Conservation (phyloP, 2,113 vertebrate species). For the Microcebus lehilahytsara region DNA sequence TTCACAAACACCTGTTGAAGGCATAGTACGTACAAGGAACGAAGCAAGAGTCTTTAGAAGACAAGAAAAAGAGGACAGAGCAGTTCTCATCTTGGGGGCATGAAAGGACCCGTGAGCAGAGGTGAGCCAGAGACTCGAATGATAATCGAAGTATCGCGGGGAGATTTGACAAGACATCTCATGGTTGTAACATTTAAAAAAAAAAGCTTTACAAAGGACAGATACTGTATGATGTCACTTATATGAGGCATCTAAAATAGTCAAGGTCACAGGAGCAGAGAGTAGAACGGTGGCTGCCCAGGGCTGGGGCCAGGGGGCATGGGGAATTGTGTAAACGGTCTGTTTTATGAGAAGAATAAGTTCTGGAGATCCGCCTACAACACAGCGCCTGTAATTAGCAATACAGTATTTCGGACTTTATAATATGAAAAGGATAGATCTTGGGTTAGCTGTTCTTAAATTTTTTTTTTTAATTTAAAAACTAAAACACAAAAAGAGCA, state of each 20-base stretch:
- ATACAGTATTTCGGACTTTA: no score
- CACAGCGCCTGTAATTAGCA: not conserved
- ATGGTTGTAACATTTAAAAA: no score
- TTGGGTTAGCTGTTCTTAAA: not conserved
- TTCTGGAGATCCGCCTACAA: not conserved
- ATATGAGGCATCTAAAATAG: not conserved
- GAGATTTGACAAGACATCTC: not conserved
- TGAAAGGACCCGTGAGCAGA: not conserved
- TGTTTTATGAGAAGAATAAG: not conserved
- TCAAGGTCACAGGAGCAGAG: no score
- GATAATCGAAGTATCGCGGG: fast-evolving
- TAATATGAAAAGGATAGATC: not conserved
- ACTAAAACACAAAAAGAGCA: not conserved
- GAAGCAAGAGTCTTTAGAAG: not conserved
- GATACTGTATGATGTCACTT: no score
- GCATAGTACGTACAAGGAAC: fast-evolving
- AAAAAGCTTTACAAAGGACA: not conserved
- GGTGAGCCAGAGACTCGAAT: fast-evolving
- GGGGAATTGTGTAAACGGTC: not conserved
- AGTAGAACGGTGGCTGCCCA: fast-evolving
- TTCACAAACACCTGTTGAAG: not conserved
- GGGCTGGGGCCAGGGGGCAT: not conserved
- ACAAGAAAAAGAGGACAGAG: fast-evolving
- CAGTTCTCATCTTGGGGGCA: not conserved
- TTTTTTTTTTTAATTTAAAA: not conserved